These are phyloP conservation scores for Poicephalus meyeri DNA, from an alignment of 2,113 vertebrate species.

Conservation along the genomic window DNA sequence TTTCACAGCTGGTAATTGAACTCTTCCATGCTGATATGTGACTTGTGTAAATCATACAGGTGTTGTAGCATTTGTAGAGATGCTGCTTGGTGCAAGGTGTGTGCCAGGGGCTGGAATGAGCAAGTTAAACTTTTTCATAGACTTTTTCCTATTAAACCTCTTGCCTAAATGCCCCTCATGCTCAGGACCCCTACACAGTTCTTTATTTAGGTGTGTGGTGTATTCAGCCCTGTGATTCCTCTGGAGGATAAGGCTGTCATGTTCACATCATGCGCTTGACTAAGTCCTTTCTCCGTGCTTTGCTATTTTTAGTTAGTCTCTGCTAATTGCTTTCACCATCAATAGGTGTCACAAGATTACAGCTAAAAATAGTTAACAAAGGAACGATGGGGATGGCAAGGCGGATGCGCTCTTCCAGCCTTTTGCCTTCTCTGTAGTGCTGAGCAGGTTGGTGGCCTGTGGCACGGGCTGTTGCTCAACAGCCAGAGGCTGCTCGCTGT, in stretches of 20 bases:
- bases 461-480: rapidly evolving
- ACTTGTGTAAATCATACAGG: background rate
- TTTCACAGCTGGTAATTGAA: background rate
- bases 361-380: background rate
- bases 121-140: background rate
- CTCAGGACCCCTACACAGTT: background rate
- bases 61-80: rapidly evolving
- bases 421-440: background rate
- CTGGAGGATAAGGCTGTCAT: background rate
- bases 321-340: background rate
- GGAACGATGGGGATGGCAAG: background rate
- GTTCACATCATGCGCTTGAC: background rate
- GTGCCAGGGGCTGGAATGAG: background rate
- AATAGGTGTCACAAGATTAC: conserved; percentile 8
- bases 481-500: background rate
- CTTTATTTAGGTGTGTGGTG: background rate
- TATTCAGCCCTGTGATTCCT: background rate
- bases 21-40: rapidly evolving
- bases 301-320: conserved; percentile 23
- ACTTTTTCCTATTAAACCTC: background rate
- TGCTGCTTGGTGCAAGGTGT: background rate
- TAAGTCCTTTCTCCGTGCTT: background rate
- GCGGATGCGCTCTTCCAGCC: rapidly evolving
- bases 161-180: background rate
- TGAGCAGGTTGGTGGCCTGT: background rate